Percentiles rank a stretch among this genome's conserved stretches.
Conservation (phyloP, 2,797 vertebrate species). For the Dendrocincla tyrannina region DNA sequence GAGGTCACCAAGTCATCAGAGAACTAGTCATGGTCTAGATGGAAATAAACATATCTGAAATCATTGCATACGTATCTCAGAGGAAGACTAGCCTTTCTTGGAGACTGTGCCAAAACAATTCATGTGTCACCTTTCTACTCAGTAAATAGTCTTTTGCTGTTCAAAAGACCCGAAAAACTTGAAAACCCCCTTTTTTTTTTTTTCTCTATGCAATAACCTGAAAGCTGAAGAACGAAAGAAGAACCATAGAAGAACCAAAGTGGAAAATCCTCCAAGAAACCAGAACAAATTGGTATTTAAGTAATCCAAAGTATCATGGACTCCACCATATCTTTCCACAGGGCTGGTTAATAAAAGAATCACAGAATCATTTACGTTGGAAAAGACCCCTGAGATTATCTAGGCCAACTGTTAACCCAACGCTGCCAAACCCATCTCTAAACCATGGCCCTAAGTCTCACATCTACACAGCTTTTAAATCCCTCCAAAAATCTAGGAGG, state of each 20-base stretch:
- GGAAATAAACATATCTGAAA: neutral
- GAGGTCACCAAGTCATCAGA: neutral
- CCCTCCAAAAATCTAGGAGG: neutral
- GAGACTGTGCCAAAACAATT: neutral
- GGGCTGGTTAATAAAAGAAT: neutral
- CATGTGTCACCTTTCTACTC: neutral
- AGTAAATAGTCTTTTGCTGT: neutral
- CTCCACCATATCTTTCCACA: neutral
- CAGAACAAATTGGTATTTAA: neutral
- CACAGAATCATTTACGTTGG: neutral
- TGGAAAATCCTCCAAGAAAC: fast-evolving
- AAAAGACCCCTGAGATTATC: neutral
- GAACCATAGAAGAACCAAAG: neutral
- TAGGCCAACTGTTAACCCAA: too few species aligned
- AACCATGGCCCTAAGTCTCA: neutral
- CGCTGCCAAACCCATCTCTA: neutral
- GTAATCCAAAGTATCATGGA: neutral
- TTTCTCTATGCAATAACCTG: neutral
- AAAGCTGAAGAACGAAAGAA: too few species aligned
- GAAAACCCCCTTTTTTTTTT: neutral
- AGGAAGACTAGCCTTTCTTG: neutral
- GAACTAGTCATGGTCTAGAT: neutral
- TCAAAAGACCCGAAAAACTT: neutral
- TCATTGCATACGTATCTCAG: neutral
- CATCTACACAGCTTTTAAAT: neutral